phyloP scores from a whole-genome alignment of 2,113 vertebrate genomes.

The Pogonocichla stellata region DNA sequence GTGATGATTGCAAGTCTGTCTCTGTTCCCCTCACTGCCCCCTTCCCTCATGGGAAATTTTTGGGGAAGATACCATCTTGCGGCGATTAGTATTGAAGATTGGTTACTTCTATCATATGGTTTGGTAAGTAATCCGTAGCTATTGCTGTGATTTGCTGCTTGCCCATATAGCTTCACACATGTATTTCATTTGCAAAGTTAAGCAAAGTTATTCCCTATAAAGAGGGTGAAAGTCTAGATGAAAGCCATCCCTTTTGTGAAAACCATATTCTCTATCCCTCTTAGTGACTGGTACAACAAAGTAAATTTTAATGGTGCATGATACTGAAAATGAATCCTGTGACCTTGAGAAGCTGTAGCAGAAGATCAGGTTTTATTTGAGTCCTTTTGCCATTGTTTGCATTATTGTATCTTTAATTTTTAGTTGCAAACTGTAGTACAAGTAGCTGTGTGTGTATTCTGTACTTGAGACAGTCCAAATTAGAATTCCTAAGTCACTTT shows the following conservation, averaged over 20 bases:
- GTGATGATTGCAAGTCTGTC: background rate
- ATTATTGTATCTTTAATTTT: conserved; percentile 1
- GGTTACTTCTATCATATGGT: conserved; percentile 37
- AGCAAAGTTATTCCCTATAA: conserved; percentile 60
- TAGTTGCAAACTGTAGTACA: background rate
- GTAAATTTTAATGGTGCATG: conserved; percentile 61
- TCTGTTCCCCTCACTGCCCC: background rate
- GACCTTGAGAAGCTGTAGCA: conserved; percentile 37
- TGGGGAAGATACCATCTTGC: conserved; percentile 32
- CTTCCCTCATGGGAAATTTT: background rate
- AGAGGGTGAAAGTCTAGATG: conserved; percentile 60
- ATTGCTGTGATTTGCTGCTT: conserved; percentile 63
- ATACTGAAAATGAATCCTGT: conserved; percentile 55
- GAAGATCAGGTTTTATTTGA: conserved; percentile 56
- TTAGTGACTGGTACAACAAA: conserved; percentile 54
- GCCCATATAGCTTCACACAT: conserved; percentile 46
- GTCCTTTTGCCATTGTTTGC: conserved; percentile 23
- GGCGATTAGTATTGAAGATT: conserved; percentile 47
- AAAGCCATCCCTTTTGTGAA: conserved; percentile 52
- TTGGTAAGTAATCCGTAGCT: conserved; percentile 19
- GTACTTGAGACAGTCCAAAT: background rate
- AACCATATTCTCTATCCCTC: conserved; percentile 41
- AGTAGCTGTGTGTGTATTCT: background rate
- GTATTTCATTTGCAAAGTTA: conserved; percentile 69
- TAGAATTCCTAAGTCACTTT: background rate